phyloP scores from a whole-genome alignment of 2,113 vertebrate genomes.

The Corythoichthys intestinalis region DNA sequence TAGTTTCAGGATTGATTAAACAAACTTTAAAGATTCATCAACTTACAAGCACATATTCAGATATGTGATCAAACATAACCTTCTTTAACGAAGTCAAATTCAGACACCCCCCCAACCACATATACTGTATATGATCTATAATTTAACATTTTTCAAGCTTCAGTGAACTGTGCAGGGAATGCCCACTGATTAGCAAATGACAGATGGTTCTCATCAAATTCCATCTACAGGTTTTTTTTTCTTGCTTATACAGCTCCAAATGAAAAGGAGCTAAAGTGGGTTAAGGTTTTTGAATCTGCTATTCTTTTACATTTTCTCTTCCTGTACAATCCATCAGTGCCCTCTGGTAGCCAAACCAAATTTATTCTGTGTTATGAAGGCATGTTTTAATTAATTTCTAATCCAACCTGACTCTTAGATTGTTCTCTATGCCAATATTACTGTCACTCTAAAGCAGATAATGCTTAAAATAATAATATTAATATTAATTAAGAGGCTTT shows the following conservation, averaged over 20 bases:
- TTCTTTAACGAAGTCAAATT: constrained; percentile 17
- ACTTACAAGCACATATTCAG: constrained; percentile 32
- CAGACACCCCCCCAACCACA: not conserved
- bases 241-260: constrained; percentile 29
- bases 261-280: constrained; percentile 35
- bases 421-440: constrained; percentile 49
- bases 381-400: constrained; percentile 58
- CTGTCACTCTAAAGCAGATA: constrained; percentile 37
- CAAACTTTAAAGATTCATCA: constrained; percentile 55
- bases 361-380: constrained; percentile 33
- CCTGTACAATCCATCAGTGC: constrained; percentile 12
- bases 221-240: constrained; percentile 20
- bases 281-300: constrained; percentile 35
- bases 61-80: constrained; percentile 21
- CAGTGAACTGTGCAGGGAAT: constrained; percentile 30
- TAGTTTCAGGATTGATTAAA: constrained; percentile 45
- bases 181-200: constrained; percentile 40
- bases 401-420: constrained; percentile 56
- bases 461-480: too few relatives aligned
- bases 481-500: too few relatives aligned
- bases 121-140: not conserved
- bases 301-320: constrained; percentile 36
- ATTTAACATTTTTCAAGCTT: constrained; percentile 22
- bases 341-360: constrained; percentile 30
- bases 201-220: constrained; percentile 51